Evolutionary conservation across 2,113 vertebrate genomes (phyloP).

Genomic region (Lucifuga dentata): DNA sequence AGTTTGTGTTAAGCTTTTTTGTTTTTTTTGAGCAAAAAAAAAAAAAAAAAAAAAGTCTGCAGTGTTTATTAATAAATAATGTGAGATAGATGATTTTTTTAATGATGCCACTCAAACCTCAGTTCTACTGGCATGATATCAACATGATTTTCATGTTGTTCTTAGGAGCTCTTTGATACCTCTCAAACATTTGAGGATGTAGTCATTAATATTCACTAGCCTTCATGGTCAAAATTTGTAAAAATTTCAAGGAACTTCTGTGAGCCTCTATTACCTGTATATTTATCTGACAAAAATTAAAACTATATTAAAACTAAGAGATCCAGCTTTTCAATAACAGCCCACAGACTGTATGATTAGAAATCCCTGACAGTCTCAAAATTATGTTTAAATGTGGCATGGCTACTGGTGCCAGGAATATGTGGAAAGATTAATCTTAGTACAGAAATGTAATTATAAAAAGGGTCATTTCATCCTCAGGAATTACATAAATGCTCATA

Average conservation of each 20-base stretch:
- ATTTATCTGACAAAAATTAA: neutral
- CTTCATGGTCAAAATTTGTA: neutral
- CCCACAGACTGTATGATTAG: neutral
- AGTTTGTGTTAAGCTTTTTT: no score
- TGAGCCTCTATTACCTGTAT: neutral
- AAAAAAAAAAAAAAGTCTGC: neutral
- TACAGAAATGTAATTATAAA: slow-evolving; percentile 3
- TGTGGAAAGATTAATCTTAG: slow-evolving; percentile 1
- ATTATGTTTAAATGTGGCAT: neutral
- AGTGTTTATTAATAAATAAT: neutral
- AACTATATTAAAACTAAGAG: neutral
- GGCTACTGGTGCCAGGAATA: neutral
- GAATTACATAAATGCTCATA: slow-evolving; percentile 13
- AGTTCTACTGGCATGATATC: no score
- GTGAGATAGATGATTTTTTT: neutral
- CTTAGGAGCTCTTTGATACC: slow-evolving; percentile 1
- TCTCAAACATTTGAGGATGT: neutral
- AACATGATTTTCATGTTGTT: slow-evolving; percentile 1
- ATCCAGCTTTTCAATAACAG: neutral
- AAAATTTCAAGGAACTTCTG: neutral
- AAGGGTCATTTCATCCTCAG: slow-evolving; percentile 6
- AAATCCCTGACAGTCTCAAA: neutral
- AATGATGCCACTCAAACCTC: neutral
- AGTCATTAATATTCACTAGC: neutral
- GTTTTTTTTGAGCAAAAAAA: no score